These are phyloP conservation scores for Taurulus bubalis DNA, from an alignment of 2,113 vertebrate species.

Conservation along the genomic window DNA sequence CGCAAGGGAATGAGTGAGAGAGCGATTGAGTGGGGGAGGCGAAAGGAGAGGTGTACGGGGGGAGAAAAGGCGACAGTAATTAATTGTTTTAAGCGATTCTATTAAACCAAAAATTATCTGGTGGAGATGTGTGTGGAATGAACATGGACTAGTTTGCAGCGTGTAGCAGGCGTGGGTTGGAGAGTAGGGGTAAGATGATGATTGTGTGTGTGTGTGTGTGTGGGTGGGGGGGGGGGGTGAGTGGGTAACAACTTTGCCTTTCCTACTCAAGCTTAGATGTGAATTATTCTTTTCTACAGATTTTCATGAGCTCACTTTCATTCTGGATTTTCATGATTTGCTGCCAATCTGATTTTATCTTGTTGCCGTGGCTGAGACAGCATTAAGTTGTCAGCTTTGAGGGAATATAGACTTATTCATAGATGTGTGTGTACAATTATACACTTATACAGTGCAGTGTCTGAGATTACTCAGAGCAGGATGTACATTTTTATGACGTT, in stretches of 20 bases:
- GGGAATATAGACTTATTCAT: conserved; percentile 31
- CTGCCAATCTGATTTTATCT: conserved; percentile 69
- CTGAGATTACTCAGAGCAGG: conserved; percentile 33
- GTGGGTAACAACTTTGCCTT: conserved; percentile 31
- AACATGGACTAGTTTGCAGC: conserved; percentile 83
- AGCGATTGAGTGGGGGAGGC: conserved; percentile 36
- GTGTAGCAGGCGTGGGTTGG: conserved; percentile 56
- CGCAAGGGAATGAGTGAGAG: conserved; percentile 89
- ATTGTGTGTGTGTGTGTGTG: conserved; percentile 27
- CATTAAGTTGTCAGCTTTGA: conserved; percentile 71
- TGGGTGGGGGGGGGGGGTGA: background rate
- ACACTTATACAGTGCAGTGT: conserved; percentile 12
- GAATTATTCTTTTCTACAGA: conserved; percentile 67
- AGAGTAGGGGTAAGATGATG: conserved; percentile 31
- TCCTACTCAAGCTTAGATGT: conserved; percentile 50
- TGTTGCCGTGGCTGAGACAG: conserved; percentile 54
- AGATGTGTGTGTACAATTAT: conserved; percentile 26
- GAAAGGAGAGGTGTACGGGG: conserved; percentile 45
- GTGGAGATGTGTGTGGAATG: conserved; percentile 88
- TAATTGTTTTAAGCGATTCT: conserved; percentile 99
- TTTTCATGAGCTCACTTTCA: conserved; percentile 63
- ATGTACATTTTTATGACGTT: conserved; percentile 38
- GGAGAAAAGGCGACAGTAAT: conserved; percentile 91
- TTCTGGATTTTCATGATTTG: conserved; percentile 67
- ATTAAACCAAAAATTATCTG: conserved; percentile 98